phyloP scores from a whole-genome alignment of 2,888 invertebrate genomes.

The Scelioninae gen. 1 region DNA sequence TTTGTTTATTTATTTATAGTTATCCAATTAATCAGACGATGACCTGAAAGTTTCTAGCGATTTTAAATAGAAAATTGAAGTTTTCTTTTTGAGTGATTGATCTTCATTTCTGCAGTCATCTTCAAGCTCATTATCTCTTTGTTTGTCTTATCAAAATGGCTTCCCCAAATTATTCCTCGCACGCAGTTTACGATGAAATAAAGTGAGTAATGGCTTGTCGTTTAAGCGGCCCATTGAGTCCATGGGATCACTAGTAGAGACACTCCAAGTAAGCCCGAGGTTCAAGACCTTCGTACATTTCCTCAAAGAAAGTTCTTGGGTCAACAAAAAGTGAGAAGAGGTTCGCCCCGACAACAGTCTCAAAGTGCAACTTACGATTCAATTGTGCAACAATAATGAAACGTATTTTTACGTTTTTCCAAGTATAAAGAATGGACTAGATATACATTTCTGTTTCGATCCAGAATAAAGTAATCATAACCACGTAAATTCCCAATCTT shows the following conservation, averaged over 20 bases:
- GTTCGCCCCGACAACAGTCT: constrained; percentile 28
- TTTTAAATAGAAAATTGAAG: too few relatives aligned
- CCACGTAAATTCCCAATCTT: too few relatives aligned
- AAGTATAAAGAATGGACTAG: neutral
- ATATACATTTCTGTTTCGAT: too few relatives aligned
- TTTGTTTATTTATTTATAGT: too few relatives aligned
- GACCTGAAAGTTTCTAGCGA: too few relatives aligned
- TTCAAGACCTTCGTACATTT: constrained; percentile 63
- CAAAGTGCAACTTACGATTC: constrained; percentile 45
- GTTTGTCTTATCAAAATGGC: constrained; percentile 56
- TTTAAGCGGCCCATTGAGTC: constrained; percentile 62
- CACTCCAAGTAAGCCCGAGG: constrained; percentile 49
- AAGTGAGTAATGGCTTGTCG: constrained; percentile 61
- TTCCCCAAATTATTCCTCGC: constrained; percentile 60
- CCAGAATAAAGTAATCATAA: too few relatives aligned
- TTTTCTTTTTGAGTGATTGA: constrained; percentile 22
- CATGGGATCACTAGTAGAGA: constrained; percentile 62
- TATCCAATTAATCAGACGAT: too few relatives aligned
- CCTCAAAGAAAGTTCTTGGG: constrained; percentile 59
- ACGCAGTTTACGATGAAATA: constrained; percentile 53
- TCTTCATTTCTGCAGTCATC: constrained; percentile 22
- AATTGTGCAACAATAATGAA: constrained; percentile 43
- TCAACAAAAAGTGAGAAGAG: constrained; percentile 52
- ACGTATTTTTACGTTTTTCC: constrained; percentile 17
- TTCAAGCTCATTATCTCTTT: constrained; percentile 50